Conservation (phyloP, 2,888 invertebrate genomes). For the Steinernema carpocapsae region DNA sequence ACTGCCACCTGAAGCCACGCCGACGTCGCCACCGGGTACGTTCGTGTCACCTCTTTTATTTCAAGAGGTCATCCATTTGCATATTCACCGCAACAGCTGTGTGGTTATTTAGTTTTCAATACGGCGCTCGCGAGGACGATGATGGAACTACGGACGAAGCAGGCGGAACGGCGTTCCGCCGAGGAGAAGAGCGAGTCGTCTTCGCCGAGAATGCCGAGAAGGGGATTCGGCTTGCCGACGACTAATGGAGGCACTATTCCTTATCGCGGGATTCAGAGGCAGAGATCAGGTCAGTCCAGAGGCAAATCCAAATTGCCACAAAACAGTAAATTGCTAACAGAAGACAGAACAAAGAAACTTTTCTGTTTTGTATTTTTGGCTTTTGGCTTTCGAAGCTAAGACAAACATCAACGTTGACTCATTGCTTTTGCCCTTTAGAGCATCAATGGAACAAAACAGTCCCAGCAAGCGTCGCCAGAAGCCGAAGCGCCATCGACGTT, state of each 20-base stretch:
- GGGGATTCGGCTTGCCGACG: background rate
- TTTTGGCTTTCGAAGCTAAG: background rate
- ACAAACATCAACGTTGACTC: too few species aligned
- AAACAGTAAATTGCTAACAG: too few species aligned
- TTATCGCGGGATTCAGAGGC: constrained; percentile 36
- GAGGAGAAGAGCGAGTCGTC: constrained; percentile 33
- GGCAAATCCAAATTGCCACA: background rate
- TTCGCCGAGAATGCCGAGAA: background rate
- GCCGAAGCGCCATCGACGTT: constrained; percentile 41
- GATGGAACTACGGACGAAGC: constrained; percentile 31
- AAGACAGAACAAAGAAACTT: too few species aligned
- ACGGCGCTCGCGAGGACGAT: constrained; percentile 35
- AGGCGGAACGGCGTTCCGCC: constrained; percentile 33
- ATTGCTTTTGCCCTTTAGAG: background rate
- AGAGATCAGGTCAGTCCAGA: constrained; percentile 8
- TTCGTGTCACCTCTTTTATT: constrained; percentile 5
- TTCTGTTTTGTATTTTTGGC: background rate
- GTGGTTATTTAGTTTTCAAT: constrained; percentile 32
- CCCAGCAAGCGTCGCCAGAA: constrained; percentile 23
- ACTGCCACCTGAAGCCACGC: constrained; percentile 10
- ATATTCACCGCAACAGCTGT: constrained; percentile 18
- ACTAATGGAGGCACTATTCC: background rate
- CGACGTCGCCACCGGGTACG: constrained; percentile 28
- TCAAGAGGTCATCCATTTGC: constrained; percentile 7
- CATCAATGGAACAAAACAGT: background rate